phyloP scores from a whole-genome alignment of 2,888 invertebrate species.

The Notocelia uddmanniana region DNA sequence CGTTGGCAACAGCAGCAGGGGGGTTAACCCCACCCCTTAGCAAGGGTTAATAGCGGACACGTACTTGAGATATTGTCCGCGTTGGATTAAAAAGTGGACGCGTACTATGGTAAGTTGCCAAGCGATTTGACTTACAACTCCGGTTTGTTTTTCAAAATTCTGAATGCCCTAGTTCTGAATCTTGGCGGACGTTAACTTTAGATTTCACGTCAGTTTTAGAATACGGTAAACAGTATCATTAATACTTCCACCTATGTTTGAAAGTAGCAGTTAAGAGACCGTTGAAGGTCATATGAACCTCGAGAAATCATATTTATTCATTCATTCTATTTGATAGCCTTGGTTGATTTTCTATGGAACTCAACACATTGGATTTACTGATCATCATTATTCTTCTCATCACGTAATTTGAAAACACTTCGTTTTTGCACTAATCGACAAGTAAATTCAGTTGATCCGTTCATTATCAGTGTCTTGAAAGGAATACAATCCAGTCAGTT shows the following conservation, averaged over 20 bases:
- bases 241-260: neutral
- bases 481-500: constrained; percentile 1
- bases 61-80: constrained; percentile 52
- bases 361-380: neutral
- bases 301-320: too few species aligned
- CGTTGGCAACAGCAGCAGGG: constrained; percentile 64
- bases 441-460: constrained; percentile 1
- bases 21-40: constrained; percentile 54
- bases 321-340: too few species aligned
- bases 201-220: neutral
- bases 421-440: neutral
- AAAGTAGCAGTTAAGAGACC: neutral
- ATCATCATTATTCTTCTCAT: neutral
- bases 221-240: neutral
- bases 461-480: neutral
- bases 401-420: neutral
- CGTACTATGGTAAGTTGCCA: constrained; percentile 40
- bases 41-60: constrained; percentile 60
- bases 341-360: neutral
- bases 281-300: neutral
- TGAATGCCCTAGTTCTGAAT: constrained; percentile 18
- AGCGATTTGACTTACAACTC: constrained; percentile 29
- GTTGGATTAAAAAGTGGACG: constrained; percentile 43
- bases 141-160: constrained; percentile 18
- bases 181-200: constrained; percentile 2